Evolutionary conservation across 2,888 invertebrate genomes (phyloP), one percentile per base, ranked within the genome.

Genomic region (Dinocampus coccinellae): DNA sequence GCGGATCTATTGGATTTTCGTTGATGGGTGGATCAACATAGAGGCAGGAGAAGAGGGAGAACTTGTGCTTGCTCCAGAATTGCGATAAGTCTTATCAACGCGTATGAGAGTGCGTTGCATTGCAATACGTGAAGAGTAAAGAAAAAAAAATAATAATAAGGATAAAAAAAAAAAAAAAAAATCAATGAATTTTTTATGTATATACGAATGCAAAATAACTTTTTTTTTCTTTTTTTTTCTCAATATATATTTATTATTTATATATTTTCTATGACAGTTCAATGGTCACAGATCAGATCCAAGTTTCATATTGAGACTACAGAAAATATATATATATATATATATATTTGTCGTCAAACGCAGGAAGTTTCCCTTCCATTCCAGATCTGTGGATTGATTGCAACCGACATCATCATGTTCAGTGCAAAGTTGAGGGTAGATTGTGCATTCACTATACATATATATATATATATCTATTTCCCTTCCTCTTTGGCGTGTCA

Each of bases 301-400:
- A 26, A 66, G 57, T 66, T 16, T 66, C 39, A 57, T 47, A 47
- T 36, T 11, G 66, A 57, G 20, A 26, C 24, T 13, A 26, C 16
- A 16, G 47, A 2, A 10, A 9, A 16, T 4, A 26, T 39, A 39
- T 39, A 66, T 39, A 66, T 39, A 10, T 6, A 16, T 4, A 26
- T 39, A 39, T 39, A 66, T 39, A 66, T 39, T 57, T 66, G 57
- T 66, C 66, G 24, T 66, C 39, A 26, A 57, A 39, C 53, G 53
- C 64, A 64, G 64, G 34, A 64, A 52, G 55, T 57, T n/a, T 66
- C 33, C n/a, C 47, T 58, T 47, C 60, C 47, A 67, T 67, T 71
- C 39, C 67, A 60, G 57, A 67, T 72, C 71, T 55, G 33, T 66
- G 66, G 62, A 72, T 67, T 72, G 71, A 72, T 68, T 72, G 71